Conservation (phyloP, 2,888 invertebrate species). For the Acanthosepion pharaonis region DNA sequence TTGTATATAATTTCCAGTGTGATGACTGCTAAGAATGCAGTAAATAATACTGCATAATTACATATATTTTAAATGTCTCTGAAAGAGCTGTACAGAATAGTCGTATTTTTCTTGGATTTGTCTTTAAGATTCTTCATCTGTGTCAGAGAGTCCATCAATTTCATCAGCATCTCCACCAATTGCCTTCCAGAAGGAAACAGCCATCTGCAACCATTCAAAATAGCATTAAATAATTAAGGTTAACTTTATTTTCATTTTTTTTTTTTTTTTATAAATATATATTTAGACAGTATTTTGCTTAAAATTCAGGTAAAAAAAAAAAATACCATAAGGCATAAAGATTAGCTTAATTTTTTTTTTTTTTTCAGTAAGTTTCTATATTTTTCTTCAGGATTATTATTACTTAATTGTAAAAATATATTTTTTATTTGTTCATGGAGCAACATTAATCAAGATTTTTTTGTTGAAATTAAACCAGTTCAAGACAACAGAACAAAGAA, state of each 20-base stretch:
- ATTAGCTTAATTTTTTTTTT: not conserved
- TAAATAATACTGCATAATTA: not conserved
- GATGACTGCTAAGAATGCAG: no score
- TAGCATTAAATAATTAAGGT: not conserved
- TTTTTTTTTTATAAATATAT: no score
- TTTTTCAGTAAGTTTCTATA: no score
- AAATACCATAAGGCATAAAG: not conserved
- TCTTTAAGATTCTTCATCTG: slow-evolving; percentile 53
- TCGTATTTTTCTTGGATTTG: not conserved
- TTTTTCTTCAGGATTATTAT: no score
- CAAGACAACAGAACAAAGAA: no score
- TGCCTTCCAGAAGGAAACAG: slow-evolving; percentile 83
- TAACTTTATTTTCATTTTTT: no score
- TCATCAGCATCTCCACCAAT: slow-evolving; percentile 83
- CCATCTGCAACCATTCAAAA: slow-evolving; percentile 75
- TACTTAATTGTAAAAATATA: no score
- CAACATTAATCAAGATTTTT: no score
- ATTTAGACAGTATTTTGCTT: not conserved
- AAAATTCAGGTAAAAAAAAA: not conserved
- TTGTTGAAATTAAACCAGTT: no score
- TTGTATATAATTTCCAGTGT: not conserved
- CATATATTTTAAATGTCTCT: not conserved
- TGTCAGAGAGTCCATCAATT: slow-evolving; percentile 73
- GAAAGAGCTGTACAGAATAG: not conserved
- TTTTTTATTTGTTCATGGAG: no score